Base-by-base conservation (phyloP, 1,140 invertebrate species). In the Zaprionus vittiger region DNA sequence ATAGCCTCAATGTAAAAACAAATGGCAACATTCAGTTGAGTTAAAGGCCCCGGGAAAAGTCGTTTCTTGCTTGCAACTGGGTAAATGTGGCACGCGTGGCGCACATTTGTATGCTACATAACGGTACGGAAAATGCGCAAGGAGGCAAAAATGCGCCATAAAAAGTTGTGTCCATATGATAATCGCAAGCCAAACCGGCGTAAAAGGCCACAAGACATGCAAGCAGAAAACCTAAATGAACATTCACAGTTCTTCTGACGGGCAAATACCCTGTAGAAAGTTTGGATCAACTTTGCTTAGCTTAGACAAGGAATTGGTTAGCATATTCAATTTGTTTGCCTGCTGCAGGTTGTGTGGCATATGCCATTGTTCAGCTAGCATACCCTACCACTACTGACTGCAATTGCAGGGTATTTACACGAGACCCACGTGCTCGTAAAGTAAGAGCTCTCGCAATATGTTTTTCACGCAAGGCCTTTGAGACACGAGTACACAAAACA, bases 71-170 rank as follows among this genome's bases (percentile, higher is more conserved):
- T 17, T 14, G n/a, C 47, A 47, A 34, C 57, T 60, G 38, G 34
- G 37, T 11, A 28, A 34, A 44, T 24, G 9, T 52, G 49, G 57
- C 65, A 69, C 34, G 47, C 56, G 54, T 67, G 55, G 78, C 70
- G 57, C 82, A 57, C 70, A 85, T 79, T 86, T 85, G 82, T 85
- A 85, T 81, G 82, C 82, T 85, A 86, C 66, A 83, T 59, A 83
- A 44, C 41, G 41, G 41, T 9, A 17, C 41, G 41, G 41, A 80
- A 80, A 34, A 37, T 34, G 31, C 31, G 61, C 67, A 55, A 12
- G 41, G 28, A 44, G 37, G 60, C n/a, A 28, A 44, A 44, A 71
- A 54, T 37, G 24, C 52, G 55, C 38, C 52, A 73, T 77, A 62
- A 66, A 73, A 73, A 67, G 20, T 49, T 73, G 38, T 76, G 63